Percentiles rank a stretch among this genome's conserved stretches.
Conservation (phyloP, 2,113 vertebrate species). For the Origma solitaria region DNA sequence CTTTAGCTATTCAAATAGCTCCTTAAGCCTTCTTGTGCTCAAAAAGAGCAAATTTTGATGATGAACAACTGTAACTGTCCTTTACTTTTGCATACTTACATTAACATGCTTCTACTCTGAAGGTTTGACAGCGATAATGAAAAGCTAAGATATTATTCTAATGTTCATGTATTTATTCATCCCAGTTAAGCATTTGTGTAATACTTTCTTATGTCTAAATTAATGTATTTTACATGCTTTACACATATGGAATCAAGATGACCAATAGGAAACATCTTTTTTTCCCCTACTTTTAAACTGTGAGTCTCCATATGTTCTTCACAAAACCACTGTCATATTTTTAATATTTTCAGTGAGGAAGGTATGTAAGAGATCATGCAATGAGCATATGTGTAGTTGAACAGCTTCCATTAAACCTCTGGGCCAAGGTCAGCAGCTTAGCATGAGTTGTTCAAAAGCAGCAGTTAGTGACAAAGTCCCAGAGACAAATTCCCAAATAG, state of each 20-base stretch:
- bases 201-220: background rate
- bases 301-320: background rate
- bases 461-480: background rate
- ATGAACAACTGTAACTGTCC: rapidly evolving
- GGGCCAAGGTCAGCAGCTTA: background rate
- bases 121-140: background rate
- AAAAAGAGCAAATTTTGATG: background rate
- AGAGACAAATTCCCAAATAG: background rate
- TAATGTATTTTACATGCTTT: background rate
- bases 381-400: background rate
- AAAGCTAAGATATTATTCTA: background rate
- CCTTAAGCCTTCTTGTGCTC: background rate
- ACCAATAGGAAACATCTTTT: background rate
- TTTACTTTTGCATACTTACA: background rate
- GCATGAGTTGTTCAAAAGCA: background rate
- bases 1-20: background rate
- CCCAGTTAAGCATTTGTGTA: background rate
- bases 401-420: background rate
- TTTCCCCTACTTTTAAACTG: background rate
- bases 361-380: background rate
- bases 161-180: background rate
- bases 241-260: background rate
- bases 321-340: background rate
- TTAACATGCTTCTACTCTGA: background rate
- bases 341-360: background rate